Conservation (phyloP, 1,140 invertebrate genomes). For the Temnothorax longispinosus region DNA sequence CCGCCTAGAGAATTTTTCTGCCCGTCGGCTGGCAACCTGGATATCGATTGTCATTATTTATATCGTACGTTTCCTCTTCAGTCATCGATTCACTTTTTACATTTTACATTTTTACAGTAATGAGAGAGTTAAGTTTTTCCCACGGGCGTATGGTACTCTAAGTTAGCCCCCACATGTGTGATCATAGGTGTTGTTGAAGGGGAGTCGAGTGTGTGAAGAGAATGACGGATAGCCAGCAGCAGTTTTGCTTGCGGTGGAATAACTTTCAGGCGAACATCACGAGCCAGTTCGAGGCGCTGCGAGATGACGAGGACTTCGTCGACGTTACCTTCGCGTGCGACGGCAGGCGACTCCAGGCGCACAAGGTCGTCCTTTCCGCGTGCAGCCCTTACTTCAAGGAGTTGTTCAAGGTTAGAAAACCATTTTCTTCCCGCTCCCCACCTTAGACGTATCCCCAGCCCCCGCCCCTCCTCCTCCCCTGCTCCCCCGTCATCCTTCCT, state of each 20-base stretch:
- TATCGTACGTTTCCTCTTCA: constrained; percentile 86
- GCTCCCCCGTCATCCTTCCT: neutral
- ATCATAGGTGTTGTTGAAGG: constrained; percentile 80
- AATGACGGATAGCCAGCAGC: constrained; percentile 88
- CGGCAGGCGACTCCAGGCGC: constrained; percentile 91
- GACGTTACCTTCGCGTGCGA: constrained; percentile 94
- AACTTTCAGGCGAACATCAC: constrained; percentile 96
- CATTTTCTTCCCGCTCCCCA: constrained; percentile 65
- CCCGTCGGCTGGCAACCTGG: constrained; percentile 75
- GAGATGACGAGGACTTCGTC: constrained; percentile 93
- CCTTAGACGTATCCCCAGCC: constrained; percentile 41
- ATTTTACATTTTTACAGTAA: constrained; percentile 87
- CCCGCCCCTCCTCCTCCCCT: constrained; percentile 10
- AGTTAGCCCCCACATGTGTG: constrained; percentile 80
- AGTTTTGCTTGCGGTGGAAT: constrained; percentile 97
- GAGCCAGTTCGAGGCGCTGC: constrained; percentile 91
- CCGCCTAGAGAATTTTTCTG: constrained; percentile 78
- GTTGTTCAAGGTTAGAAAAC: constrained; percentile 91
- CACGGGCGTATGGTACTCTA: constrained; percentile 78
- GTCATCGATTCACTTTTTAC: constrained; percentile 87
- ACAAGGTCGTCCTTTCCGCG: constrained; percentile 92
- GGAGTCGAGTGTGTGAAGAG: constrained; percentile 81
- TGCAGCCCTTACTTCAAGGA: constrained; percentile 94
- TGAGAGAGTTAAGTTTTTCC: constrained; percentile 84
- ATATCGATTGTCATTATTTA: constrained; percentile 87